phyloP scores from a whole-genome alignment of 2,888 invertebrate genomes.

The Cordilura impudica region DNA sequence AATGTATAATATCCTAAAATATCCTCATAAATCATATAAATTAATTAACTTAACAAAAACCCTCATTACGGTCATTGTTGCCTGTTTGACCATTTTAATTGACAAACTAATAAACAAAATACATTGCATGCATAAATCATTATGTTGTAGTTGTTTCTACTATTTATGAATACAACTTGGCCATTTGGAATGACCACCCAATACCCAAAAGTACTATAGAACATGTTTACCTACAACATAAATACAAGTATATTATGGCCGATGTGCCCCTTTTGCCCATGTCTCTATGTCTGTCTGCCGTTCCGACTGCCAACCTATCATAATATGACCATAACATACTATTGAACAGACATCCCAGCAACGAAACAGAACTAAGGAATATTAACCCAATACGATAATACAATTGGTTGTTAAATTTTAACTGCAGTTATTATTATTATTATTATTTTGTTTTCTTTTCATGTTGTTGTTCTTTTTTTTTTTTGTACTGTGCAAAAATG shows the following conservation, averaged over 20 bases:
- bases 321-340: constrained; percentile 44
- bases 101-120: constrained; percentile 65
- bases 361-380: constrained; percentile 48
- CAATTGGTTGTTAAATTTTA: constrained; percentile 62
- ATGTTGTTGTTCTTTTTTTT: constrained; percentile 12
- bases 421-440: constrained; percentile 54
- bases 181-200: constrained; percentile 44
- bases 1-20: constrained; percentile 23
- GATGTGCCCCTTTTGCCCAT: not conserved
- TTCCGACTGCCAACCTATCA: constrained; percentile 47
- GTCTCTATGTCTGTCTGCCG: not conserved
- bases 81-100: constrained; percentile 61
- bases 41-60: constrained; percentile 65
- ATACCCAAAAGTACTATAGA: constrained; percentile 20
- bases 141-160: constrained; percentile 32
- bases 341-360: constrained; percentile 47
- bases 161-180: constrained; percentile 44
- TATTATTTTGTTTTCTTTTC: constrained; percentile 24
- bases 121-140: constrained; percentile 61
- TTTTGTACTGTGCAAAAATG: constrained; percentile 48
- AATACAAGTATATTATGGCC: constrained; percentile 10
- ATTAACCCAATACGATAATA: constrained; percentile 58
- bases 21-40: constrained; percentile 63
- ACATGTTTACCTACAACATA: constrained; percentile 19
- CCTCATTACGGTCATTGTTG: constrained; percentile 58